Base-by-base conservation (phyloP, 2,797 vertebrate genomes). In the Tragelaphus oryx region DNA sequence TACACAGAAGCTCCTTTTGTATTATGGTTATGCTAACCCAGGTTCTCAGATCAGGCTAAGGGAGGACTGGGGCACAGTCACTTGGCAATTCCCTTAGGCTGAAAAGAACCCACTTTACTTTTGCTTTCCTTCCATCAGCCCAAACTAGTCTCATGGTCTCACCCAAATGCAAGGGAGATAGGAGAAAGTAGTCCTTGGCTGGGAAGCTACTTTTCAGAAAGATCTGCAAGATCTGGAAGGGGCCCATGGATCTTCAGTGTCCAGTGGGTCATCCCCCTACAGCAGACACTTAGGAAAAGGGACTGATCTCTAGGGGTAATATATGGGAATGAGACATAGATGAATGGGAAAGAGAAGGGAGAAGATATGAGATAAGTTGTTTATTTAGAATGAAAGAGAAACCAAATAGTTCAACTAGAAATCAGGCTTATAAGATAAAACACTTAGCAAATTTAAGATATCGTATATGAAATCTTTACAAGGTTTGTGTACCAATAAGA, bases 301-400 rank as follows among this genome's bases (percentile, higher is more conserved):
- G 10, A 48, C 54, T 11, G 4, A 7, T 55, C 10, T 44, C 14
- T 57, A 52, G 22, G 41, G 4, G 33, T 50, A 13, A 48, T 4
- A 10, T 18, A 17, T 3, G 4, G 46, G 24, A 60, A 75, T n/a
- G 44, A 30, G 37, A 20, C 9, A 74, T 11, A 22, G 30, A 55
- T 12, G 13, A 44, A n/a, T 7, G 12, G 17, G 4, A 5, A 50
- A 37, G 28, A 30, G 22, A 83, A 54, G 30, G 18, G 7, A 87
- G 24, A 50, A 41, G 37, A 74, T 8, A 6, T 0, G 2, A 79
- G 6, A 84, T n/a, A 33, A 30, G 6, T 24, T 26, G 60, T 54
- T 30, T 71, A 54, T 57, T 24, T 82, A 28, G 48, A 60, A 95
- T n/a, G 59, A 84, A 71, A 60, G 8, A n/a, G 30, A 52, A 88